Evolutionary conservation across 2,797 vertebrate species (phyloP), one percentile per base, ranked within the genome.

Genomic region (Danio jaintianensis): DNA sequence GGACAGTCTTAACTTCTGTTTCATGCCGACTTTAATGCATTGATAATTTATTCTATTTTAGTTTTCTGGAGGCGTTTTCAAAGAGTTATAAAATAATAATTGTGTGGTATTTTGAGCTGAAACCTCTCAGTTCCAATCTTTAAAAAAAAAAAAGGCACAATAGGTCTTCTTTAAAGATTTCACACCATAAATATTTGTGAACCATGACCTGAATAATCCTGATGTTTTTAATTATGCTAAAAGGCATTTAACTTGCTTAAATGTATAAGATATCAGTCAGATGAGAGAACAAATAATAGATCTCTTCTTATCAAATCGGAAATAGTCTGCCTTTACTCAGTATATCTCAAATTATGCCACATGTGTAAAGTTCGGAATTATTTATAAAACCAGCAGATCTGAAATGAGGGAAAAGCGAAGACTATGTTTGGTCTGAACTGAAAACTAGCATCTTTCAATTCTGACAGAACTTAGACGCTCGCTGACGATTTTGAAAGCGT

Each of bases 381-480:
- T 48, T 59, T 40, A 68, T 67, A 20, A 78, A 68, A 22, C 13
- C 15, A 45, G 50, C 18, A 55, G 38, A 45, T 50, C 15, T 0
- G 4, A 66, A 22, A 42, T 1, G 7, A 10, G 8, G 36, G 36
- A 36, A 0, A 40, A 63, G 13, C 12, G 61, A 64, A 48, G 18
- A 66, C 29, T 38, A 38, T 18, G 22, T 36, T 13, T 9, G 59
- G 36, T 62, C 58, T 76, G 50, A 67, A 36, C 52, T 45, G 6
- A 76, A 43, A 67, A 67, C 42, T 13, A 38, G 11, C 22, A 47
- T 40, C 43, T 18, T 56, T 38, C n/a, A 48, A 58, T 58, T 69
- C 45, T 52, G 36, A 50, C 9, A 70, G 18, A 73, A 47, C 15
- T 59, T 74, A 36, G 56, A 47, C 61, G 71, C 43, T 61, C 71